Conservation (phyloP, 2,888 invertebrate species). For the Strigamia transsilvanica region DNA sequence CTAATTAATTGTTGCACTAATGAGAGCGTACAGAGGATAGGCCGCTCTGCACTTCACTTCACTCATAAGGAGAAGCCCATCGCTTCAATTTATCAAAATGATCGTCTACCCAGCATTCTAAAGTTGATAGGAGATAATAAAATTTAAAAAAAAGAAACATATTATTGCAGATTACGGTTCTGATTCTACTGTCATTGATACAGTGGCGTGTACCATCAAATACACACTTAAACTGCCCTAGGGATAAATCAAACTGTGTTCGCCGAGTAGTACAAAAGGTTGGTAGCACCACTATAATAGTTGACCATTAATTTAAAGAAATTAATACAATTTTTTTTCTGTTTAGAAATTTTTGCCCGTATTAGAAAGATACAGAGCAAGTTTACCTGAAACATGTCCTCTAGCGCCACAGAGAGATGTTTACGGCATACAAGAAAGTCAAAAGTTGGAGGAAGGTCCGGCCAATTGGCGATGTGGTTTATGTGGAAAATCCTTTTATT, state of each 20-base stretch:
- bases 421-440: slow-evolving; percentile 84
- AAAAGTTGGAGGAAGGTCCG: slow-evolving; percentile 83
- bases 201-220: slow-evolving; percentile 55
- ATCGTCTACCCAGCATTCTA: background rate
- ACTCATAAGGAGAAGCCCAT: background rate
- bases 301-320: slow-evolving; percentile 33
- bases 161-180: slow-evolving; percentile 51
- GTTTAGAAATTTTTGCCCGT: slow-evolving; percentile 85
- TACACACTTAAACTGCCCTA: slow-evolving; percentile 54
- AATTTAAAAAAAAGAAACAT: background rate
- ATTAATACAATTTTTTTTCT: slow-evolving; percentile 29
- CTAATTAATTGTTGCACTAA: background rate
- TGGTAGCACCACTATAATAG: slow-evolving; percentile 52
- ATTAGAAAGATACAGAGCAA: slow-evolving; percentile 85
- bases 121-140: slow-evolving; percentile 7
- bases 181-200: slow-evolving; percentile 55
- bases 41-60: background rate
- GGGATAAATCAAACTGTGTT: slow-evolving; percentile 80
- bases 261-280: slow-evolving; percentile 83
- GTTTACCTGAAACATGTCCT: slow-evolving; percentile 86
- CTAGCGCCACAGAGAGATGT: slow-evolving; percentile 87
- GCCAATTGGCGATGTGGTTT: slow-evolving; percentile 91
- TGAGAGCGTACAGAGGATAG: background rate
- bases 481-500: slow-evolving; percentile 90
- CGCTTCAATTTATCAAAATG: background rate